Evolutionary conservation across 2,888 invertebrate species (phyloP).

Genomic region (Zeuzera pyrina): DNA sequence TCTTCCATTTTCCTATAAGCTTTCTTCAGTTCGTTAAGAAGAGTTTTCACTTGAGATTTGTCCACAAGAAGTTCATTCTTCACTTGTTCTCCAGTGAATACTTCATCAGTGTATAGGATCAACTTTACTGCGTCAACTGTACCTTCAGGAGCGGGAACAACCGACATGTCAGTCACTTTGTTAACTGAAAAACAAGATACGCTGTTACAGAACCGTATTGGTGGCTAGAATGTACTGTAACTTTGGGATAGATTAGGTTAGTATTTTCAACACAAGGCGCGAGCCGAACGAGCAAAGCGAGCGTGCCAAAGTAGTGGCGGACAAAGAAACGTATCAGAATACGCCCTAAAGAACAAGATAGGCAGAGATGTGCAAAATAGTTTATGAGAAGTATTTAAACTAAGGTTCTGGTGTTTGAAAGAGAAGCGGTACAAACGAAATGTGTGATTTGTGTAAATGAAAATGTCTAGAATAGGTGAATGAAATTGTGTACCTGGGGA

Average conservation of each 20-base stretch:
- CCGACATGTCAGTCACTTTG: constrained; percentile 41
- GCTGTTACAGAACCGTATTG: neutral
- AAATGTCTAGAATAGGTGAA: too few relatives aligned
- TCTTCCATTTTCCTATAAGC: constrained; percentile 49
- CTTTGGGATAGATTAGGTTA: neutral
- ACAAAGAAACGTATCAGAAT: too few relatives aligned
- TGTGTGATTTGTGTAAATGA: too few relatives aligned
- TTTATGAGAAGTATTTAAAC: too few relatives aligned
- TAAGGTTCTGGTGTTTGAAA: too few relatives aligned
- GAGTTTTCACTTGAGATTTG: constrained; percentile 28
- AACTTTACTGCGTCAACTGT: constrained; percentile 40
- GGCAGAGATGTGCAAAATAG: too few relatives aligned
- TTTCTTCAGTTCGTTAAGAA: constrained; percentile 43
- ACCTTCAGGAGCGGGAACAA: constrained; percentile 37
- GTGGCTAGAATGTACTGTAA: neutral
- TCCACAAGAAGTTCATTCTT: constrained; percentile 43
- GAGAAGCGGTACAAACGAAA: too few relatives aligned
- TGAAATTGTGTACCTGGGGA: too few relatives aligned
- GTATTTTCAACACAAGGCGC: neutral
- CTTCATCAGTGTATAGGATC: constrained; percentile 38
- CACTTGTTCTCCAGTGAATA: constrained; percentile 38
- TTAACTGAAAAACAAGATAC: constrained; percentile 37
- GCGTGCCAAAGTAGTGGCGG: too few relatives aligned
- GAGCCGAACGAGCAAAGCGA: neutral
- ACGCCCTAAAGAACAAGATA: too few relatives aligned